Percentiles rank a stretch among this genome's conserved stretches.
Conservation (phyloP, 2,888 invertebrate species). For the Azorinus chamasolen region DNA sequence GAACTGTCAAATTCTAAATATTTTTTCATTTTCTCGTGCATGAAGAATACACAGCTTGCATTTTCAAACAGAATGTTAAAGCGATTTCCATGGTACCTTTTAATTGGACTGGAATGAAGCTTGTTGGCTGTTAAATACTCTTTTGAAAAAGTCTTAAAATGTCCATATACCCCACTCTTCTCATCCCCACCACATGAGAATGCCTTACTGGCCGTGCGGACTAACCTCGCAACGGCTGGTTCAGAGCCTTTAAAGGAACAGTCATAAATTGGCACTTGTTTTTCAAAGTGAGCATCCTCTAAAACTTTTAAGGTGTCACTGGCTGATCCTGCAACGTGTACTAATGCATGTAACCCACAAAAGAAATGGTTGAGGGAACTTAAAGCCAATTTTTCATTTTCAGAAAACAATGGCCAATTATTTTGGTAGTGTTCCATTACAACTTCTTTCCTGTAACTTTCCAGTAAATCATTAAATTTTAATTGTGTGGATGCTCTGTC, state of each 20-base stretch:
- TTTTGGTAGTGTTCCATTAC: conserved; percentile 21
- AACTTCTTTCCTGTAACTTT: conserved; percentile 25
- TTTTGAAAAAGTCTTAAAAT: conserved; percentile 34
- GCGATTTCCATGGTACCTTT: conserved; percentile 43
- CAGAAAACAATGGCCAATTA: conserved; percentile 13
- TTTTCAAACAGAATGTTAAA: conserved; percentile 51
- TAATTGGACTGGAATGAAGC: conserved; percentile 23
- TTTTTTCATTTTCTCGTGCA: conserved; percentile 23
- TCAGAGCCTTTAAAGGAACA: conserved; percentile 25
- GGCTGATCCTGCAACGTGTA: conserved; percentile 12
- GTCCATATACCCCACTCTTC: conserved; percentile 34
- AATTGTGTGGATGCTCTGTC: conserved; percentile 18
- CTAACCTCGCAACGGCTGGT: conserved; percentile 24
- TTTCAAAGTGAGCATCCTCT: conserved; percentile 27
- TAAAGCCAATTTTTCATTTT: conserved; percentile 21
- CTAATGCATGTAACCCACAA: conserved; percentile 21
- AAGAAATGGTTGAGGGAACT: conserved; percentile 59
- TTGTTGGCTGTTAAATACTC: conserved; percentile 33
- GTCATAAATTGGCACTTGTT: conserved; percentile 28
- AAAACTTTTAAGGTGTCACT: conserved; percentile 14
- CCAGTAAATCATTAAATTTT: conserved; percentile 33
- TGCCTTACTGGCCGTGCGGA: conserved; percentile 29
- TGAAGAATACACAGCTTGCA: conserved; percentile 39
- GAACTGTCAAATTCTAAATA: conserved; percentile 29
- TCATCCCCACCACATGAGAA: conserved; percentile 47